Conservation (phyloP, 2,113 vertebrate genomes). For the Cynoglossus semilaevis region DNA sequence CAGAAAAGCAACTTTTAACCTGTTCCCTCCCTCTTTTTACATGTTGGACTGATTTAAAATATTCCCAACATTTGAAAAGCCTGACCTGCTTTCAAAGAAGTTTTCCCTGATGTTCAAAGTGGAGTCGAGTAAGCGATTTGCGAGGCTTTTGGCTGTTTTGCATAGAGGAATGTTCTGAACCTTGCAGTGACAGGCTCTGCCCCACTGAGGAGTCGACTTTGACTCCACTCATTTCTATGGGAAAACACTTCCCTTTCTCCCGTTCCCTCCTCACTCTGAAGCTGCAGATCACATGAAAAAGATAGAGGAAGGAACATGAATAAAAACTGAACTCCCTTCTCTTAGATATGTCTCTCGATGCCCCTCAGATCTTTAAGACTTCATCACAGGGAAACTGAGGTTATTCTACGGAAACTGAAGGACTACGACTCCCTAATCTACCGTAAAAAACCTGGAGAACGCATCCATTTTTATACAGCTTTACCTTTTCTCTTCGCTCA, state of each 20-base stretch:
- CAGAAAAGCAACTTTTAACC: neutral
- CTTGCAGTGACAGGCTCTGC: conserved; percentile 69
- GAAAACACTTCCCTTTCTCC: conserved; percentile 65
- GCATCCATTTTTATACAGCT: conserved; percentile 37
- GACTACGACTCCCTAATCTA: conserved; percentile 61
- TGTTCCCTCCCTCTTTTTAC: neutral
- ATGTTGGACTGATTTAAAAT: conserved; percentile 11
- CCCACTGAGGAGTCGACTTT: conserved; percentile 52
- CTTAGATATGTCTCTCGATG: conserved; percentile 75
- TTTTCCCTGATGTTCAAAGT: conserved; percentile 67
- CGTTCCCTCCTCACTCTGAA: conserved; percentile 53
- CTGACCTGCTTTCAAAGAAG: conserved; percentile 48
- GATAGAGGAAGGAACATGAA: conserved; percentile 70
- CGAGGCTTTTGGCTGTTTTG: conserved; percentile 57
- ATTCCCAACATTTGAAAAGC: conserved; percentile 37
- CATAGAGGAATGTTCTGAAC: conserved; percentile 73
- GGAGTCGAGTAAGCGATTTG: conserved; percentile 55
- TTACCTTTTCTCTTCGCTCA: conserved; percentile 4
- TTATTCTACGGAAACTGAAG: conserved; percentile 60
- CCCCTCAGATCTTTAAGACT: conserved; percentile 75
- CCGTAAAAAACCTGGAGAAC: conserved; percentile 38
- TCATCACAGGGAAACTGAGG: conserved; percentile 63
- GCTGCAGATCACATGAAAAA: conserved; percentile 66
- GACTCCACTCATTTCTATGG: conserved; percentile 67
- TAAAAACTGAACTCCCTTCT: conserved; percentile 75